Conservation (phyloP, 2,797 vertebrate species). For the Molossus alvarezi region DNA sequence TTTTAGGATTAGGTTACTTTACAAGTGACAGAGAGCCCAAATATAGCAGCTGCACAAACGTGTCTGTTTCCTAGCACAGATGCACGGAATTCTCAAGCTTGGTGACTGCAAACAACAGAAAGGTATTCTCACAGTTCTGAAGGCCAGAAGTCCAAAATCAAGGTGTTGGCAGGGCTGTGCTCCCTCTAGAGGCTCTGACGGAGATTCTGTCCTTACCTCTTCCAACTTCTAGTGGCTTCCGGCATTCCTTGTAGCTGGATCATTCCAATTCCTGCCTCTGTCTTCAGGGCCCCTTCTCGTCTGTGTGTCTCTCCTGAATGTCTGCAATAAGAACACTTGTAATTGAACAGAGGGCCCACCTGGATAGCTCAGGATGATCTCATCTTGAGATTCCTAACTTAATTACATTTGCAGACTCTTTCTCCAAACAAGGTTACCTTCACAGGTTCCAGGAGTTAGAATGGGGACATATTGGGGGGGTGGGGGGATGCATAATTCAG, state of each 20-base stretch:
- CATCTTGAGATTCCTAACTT: slow-evolving; percentile 28
- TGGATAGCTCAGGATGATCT: slow-evolving; percentile 30
- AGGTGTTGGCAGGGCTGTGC: neutral
- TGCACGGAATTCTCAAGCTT: neutral
- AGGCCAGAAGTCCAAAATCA: neutral
- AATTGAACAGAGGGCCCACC: neutral
- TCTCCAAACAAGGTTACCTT: slow-evolving; percentile 22
- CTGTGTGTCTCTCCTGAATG: neutral
- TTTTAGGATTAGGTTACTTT: slow-evolving; percentile 34
- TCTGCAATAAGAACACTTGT: neutral
- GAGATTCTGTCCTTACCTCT: neutral
- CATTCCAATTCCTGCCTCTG: neutral
- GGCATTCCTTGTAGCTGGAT: neutral
- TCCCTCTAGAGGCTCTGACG: neutral
- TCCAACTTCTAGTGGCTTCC: neutral
- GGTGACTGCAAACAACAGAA: neutral
- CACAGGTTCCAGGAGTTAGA: neutral
- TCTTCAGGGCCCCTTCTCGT: neutral
- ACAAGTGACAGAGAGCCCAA: slow-evolving; percentile 4
- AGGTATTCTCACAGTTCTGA: neutral
- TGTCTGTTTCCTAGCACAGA: neutral
- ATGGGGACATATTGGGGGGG: neutral
- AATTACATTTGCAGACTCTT: neutral
- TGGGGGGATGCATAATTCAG: neutral
- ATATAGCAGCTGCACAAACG: neutral